phyloP scores from a whole-genome alignment of 2,113 vertebrate species.

The Bothrops jararaca region DNA sequence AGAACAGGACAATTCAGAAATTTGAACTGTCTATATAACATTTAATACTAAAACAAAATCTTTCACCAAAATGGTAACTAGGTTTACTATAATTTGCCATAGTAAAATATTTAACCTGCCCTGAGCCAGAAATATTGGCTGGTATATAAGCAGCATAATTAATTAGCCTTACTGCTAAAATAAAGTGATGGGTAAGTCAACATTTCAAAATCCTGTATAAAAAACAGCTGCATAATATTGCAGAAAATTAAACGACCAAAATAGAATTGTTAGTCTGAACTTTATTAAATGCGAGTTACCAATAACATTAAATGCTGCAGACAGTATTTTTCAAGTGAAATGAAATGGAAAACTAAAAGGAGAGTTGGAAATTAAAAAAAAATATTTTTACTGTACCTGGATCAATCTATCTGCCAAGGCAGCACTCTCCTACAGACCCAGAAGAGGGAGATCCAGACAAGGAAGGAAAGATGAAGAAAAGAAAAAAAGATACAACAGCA shows the following conservation, averaged over 20 bases:
- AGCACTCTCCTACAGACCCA: constrained; percentile 86
- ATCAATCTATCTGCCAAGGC: constrained; percentile 97
- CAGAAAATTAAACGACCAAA: neutral
- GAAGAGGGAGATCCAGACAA: constrained; percentile 59
- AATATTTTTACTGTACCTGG: constrained; percentile 82
- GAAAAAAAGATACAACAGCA: constrained; percentile 50
- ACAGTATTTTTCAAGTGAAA: neutral
- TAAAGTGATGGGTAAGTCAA: neutral
- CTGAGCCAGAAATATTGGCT: neutral
- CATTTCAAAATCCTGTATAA: neutral
- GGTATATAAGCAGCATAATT: neutral
- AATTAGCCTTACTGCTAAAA: neutral
- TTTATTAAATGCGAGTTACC: neutral
- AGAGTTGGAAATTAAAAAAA: constrained; percentile 32
- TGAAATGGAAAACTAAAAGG: constrained; percentile 3
- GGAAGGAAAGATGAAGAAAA: constrained; percentile 47
- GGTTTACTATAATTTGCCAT: neutral
- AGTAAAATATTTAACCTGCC: neutral
- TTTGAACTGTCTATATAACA: neutral
- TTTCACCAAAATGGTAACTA: neutral
- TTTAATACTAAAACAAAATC: neutral
- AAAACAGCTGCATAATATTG: neutral
- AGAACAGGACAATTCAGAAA: neutral
- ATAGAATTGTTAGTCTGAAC: neutral
- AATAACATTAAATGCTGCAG: neutral